A percentile compares a stretch with the other conserved stretches of the same genome.
Evolutionary conservation across 92 coral and sea anemone genomes (phyloP).

Genomic region (Palythoa grandiflora): DNA sequence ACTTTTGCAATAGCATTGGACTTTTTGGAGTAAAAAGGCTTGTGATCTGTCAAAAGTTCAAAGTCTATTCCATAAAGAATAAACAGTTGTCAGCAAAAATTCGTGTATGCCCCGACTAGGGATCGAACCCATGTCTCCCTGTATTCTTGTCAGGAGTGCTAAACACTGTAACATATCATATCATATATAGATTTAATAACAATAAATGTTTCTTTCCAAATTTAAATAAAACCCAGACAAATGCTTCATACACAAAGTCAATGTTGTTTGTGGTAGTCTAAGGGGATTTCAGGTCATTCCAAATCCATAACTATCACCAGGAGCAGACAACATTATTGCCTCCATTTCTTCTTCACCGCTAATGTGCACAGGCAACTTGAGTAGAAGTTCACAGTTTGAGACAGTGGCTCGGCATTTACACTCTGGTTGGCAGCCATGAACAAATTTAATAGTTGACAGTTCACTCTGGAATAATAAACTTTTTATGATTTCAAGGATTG

Average conservation of each 20-base stretch:
- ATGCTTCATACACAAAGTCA: conserved; percentile 24
- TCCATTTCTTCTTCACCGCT: conserved; percentile 25
- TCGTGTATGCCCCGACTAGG: too few relatives aligned
- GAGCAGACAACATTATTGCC: conserved; percentile 25
- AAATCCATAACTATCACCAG: conserved; percentile 31
- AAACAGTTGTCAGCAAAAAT: too few relatives aligned
- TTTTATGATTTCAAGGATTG: conserved; percentile 5
- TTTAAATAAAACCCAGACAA: conserved; percentile 21
- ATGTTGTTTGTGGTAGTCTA: neutral
- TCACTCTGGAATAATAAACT: neutral
- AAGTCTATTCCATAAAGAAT: neutral
- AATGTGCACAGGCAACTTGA: conserved; percentile 30
- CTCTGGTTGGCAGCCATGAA: conserved; percentile 34
- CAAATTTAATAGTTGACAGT: conserved; percentile 7
- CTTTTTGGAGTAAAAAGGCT: neutral
- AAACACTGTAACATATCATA: too few relatives aligned
- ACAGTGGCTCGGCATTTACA: conserved; percentile 45
- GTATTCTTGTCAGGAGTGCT: too few relatives aligned
- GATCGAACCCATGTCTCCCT: too few relatives aligned
- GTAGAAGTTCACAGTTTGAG: neutral
- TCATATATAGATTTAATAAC: neutral
- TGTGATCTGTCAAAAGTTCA: neutral
- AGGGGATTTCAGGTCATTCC: conserved; percentile 28
- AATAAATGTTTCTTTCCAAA: conserved; percentile 7
- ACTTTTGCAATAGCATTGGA: neutral